These are phyloP conservation scores for Nezara viridula DNA, from an alignment of 2,888 invertebrate species.

Conservation along the genomic window DNA sequence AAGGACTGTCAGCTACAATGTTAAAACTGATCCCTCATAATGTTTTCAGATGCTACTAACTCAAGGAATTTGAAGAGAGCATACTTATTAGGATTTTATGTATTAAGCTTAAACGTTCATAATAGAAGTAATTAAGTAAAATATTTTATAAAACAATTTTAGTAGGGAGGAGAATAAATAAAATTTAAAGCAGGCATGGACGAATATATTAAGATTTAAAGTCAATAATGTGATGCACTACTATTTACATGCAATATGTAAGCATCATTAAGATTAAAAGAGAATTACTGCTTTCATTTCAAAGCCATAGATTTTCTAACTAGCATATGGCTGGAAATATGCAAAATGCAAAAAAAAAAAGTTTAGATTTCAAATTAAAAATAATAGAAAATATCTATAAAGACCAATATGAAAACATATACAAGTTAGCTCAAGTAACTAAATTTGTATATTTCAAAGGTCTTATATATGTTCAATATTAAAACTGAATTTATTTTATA, in stretches of 20 bases:
- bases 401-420: background rate
- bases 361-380: background rate
- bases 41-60: no score
- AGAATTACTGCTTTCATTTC: background rate
- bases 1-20: no score
- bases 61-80: no score
- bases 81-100: background rate
- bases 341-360: background rate
- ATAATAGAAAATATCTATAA: background rate
- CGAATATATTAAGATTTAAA: background rate
- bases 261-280: background rate
- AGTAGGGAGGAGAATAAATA: background rate
- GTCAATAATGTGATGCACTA: background rate
- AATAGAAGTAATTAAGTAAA: background rate
- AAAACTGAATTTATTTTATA: background rate
- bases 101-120: no score
- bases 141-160: background rate
- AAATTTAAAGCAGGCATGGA: background rate
- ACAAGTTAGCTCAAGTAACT: background rate
- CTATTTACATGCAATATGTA: background rate
- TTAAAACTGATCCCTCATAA: no score
- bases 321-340: background rate
- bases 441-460: background rate
- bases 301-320: background rate
- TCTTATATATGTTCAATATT: background rate